Evolutionary conservation across 1,140 invertebrate species (phyloP), one percentile per base, ranked within the genome.

Genomic region (Chelonus insularis): DNA sequence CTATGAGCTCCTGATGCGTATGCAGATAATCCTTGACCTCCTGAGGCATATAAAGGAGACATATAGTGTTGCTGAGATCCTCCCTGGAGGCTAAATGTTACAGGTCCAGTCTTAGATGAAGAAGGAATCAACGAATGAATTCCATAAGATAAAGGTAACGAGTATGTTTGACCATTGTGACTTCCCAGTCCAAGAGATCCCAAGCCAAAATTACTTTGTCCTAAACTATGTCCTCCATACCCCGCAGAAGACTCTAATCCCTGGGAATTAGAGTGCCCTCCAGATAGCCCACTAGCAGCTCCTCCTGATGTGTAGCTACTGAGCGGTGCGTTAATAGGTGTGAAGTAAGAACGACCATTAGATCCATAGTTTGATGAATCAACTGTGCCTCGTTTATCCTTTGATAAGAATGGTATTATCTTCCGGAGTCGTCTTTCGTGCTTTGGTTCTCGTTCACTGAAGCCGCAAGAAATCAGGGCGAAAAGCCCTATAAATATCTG

Each of bases 381-480:
- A 2, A 12, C 54, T 4, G 72, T 51, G 1, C 80, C 79, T 23
- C 80, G 72, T 60, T 81, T 82, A 52, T 73, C 75, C 48, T 79
- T 78, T 0, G 63, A n/a, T 2, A 56, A 64, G 2, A 48, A 7
- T 14, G 45, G 37, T 20, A 52, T 37, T 20, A 34, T 63, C 55
- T 66, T 64, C 4, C 65, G 64, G 1, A 59, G 5, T 57, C 66
- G 69, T 37, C 63, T 70, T 1, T 73, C 70, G n/a, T 41, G 41
- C 4, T 48, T 52, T 1, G 41, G 16, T 6, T 75, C 73, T 25
- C 69, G 68, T 23, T 66, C 68, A 12, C 57, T 68, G 1, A 66
- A 69, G 12, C 45, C 59, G 9, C 71, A 70, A 8, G 73, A 16
- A 2, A 60, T 45, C 4, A 77, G 51, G 12, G 60, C 64, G 48